These are phyloP conservation scores for Corythaixoides concolor DNA, from an alignment of 2,113 vertebrate species.

Conservation along the genomic window DNA sequence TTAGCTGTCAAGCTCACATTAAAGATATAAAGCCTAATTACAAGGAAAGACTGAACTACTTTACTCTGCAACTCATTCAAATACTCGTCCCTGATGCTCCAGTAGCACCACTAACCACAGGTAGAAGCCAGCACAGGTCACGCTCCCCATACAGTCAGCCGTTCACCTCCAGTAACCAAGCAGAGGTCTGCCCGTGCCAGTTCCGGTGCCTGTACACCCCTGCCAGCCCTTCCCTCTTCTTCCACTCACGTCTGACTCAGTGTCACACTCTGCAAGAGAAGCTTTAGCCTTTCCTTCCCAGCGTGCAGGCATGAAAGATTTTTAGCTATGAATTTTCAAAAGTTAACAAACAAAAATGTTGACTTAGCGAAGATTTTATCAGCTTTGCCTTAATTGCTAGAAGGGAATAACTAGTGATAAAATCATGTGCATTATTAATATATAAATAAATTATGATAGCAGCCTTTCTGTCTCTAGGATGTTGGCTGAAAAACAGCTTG, in stretches of 20 bases:
- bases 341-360: slow-evolving; percentile 43
- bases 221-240: not conserved
- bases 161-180: not conserved
- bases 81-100: not conserved
- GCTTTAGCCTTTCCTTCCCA: not conserved
- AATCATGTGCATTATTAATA: slow-evolving; percentile 55
- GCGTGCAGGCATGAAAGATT: not conserved
- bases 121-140: not conserved
- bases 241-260: not conserved
- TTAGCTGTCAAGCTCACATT: not conserved
- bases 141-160: not conserved
- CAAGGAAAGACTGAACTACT: not conserved
- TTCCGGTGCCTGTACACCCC: not conserved
- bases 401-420: slow-evolving; percentile 37
- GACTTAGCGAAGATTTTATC: slow-evolving; percentile 48
- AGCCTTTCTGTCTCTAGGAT: slow-evolving; percentile 34
- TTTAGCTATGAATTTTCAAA: not conserved
- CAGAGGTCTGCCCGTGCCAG: not conserved
- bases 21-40: not conserved
- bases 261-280: not conserved
- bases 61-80: not conserved
- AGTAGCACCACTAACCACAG: not conserved
- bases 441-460: slow-evolving; percentile 59
- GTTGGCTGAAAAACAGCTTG: slow-evolving; percentile 69
- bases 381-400: slow-evolving; percentile 36